Evolutionary conservation across 2,888 invertebrate genomes (phyloP), one percentile per base, ranked within the genome.

Genomic region (Eupithecia pulchellata): DNA sequence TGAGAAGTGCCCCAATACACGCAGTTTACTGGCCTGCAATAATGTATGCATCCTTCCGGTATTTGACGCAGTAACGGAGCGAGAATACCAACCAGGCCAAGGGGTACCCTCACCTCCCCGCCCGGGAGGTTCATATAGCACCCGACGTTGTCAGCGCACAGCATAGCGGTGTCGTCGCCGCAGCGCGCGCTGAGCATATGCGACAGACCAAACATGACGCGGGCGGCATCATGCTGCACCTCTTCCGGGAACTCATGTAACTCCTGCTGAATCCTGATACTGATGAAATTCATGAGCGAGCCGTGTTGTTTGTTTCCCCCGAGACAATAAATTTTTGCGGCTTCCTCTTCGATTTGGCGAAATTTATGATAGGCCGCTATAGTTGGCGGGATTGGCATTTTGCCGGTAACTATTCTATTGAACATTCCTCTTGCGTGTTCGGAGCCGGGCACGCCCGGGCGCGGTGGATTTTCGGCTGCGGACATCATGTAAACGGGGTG

Each of bases 1-100:
- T 93, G 95, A 6, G 95, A 93, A 0, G 95, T 94, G 27, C 96
- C 96, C 97, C 97, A 97, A 75, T 95, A 93, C 29, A 98, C 95
- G 77, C 95, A 95, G 29, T 95, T 95, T 0, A 97, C 97, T 0
- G 97, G 96, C 74, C 96, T 96, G 78, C 96, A 96, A 77, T 96
- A 96, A 55, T 95, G 95, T 64, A 96, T 90, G 17, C 95, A 88
- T 62, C 95, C 95, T 78, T 95, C 95, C 0, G 96, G 96, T 72
- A 96, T 91, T 76, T 96, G 95, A 29, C 96, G 91, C n/a, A 96
- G 84, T 39, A 96, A 82, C 0, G 96, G 96, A 0, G 96, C 95
- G 29, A 96, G 84, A 25, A 96, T 95, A 0, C 96, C 96, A 0
- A 96, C 94, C 79, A 95, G 93, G 3, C 96, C 96, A 39, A 96